Evolutionary conservation across 2,113 vertebrate genomes (phyloP).

Genomic region (Porphyrio hochstetteri): DNA sequence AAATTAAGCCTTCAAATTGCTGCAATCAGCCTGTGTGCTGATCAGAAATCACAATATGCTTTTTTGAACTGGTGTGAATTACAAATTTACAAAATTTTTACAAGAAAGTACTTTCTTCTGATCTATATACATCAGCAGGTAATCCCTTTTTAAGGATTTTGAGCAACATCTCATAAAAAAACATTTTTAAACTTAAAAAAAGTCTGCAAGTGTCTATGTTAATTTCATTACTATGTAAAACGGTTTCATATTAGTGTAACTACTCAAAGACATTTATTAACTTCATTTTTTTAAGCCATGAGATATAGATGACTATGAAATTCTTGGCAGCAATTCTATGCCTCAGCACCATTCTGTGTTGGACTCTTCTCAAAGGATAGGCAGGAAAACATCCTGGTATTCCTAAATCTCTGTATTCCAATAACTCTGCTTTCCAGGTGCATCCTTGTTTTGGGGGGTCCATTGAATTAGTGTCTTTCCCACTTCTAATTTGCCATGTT

Average conservation of each 20-base stretch:
- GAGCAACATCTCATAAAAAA: not conserved
- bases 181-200: not conserved
- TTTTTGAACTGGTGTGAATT: not conserved
- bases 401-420: not conserved
- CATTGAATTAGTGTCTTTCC: not conserved
- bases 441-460: not conserved
- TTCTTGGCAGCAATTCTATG: not conserved
- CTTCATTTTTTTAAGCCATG: not conserved
- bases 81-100: not conserved
- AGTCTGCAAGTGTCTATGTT: not conserved
- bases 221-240: not conserved
- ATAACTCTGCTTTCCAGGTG: not conserved
- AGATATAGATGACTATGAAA: not conserved
- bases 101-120: not conserved
- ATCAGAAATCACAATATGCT: not conserved
- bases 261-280: not conserved
- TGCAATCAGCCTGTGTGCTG: not conserved
- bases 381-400: not conserved
- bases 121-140: not conserved
- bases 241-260: not conserved
- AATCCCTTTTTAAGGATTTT: not conserved
- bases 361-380: not conserved
- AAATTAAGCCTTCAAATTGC: not conserved
- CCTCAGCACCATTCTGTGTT: not conserved
- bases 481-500: not conserved